Evolutionary conservation across 1,140 invertebrate species (phyloP).

Genomic region (Caerostris darwini): DNA sequence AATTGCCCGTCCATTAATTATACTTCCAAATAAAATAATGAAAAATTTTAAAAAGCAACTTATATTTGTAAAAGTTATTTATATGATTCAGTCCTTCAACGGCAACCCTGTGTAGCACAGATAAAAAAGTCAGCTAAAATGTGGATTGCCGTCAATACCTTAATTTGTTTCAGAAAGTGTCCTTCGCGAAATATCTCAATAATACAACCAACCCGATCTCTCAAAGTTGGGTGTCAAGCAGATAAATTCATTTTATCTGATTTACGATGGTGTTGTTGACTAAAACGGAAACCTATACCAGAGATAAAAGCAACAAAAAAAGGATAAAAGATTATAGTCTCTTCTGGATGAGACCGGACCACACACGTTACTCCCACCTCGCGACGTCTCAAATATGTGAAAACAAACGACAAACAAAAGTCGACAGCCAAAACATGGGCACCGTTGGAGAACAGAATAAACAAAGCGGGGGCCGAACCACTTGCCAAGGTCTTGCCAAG

Average conservation of each 20-base stretch:
- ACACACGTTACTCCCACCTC: slow-evolving; percentile 25
- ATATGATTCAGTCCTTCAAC: not conserved
- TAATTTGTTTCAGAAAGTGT: not conserved
- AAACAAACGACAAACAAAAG: slow-evolving; percentile 23
- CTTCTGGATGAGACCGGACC: slow-evolving; percentile 29
- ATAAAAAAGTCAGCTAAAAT: not conserved
- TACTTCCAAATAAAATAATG: no score
- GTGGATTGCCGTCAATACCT: no score
- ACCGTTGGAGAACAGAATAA: slow-evolving; percentile 8
- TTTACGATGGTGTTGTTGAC: not conserved
- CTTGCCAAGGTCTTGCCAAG: not conserved
- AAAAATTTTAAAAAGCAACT: no score
- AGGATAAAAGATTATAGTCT: not conserved
- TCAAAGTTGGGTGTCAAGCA: not conserved
- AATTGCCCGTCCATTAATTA: no score
- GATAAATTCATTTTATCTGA: slow-evolving; percentile 4
- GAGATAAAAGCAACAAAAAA: not conserved
- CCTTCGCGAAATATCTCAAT: not conserved
- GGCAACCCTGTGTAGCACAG: not conserved
- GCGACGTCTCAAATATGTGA: not conserved
- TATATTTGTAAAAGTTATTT: no score
- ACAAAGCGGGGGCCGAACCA: slow-evolving; percentile 36
- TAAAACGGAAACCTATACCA: not conserved
- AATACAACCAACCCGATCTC: not conserved
- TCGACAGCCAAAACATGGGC: not conserved